These are phyloP conservation scores for Argopecten irradians DNA, from an alignment of 1,140 invertebrate species.

Conservation along the genomic window DNA sequence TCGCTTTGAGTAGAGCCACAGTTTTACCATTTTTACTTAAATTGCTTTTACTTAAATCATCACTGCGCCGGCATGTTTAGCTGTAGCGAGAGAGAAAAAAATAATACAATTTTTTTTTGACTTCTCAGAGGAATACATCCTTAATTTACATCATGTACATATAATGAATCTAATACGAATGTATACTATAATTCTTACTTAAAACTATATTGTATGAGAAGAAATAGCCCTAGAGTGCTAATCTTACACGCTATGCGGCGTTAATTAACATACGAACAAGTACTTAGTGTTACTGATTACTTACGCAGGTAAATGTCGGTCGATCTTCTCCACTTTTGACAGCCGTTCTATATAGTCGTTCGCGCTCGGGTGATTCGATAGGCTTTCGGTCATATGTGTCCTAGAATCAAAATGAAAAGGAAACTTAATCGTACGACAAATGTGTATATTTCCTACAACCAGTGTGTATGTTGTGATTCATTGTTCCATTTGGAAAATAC, in stretches of 20 bases:
- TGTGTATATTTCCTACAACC: no score
- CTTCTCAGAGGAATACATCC: no score
- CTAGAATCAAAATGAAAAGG: neutral
- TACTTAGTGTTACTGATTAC: neutral
- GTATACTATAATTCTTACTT: neutral
- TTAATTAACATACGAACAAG: neutral
- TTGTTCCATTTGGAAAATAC: no score
- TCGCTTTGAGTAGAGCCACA: no score
- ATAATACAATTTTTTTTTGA: no score
- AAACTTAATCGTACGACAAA: neutral
- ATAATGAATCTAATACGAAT: neutral
- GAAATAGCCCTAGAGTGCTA: neutral
- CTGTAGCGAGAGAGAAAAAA: no score
- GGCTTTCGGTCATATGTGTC: neutral
- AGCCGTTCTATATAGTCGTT: neutral
- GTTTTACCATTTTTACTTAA: no score
- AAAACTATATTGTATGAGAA: neutral
- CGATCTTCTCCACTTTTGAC: neutral
- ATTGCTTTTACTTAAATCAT: no score
- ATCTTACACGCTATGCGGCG: neutral
- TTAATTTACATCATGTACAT: no score
- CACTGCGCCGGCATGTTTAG: no score
- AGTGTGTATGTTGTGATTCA: no score
- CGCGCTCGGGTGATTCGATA: neutral
- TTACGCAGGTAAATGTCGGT: neutral